Percentiles rank a stretch among this genome's conserved stretches.
These are phyloP conservation scores for Netelia fuscicornis DNA, from an alignment of 2,888 invertebrate species.

Conservation along the genomic window DNA sequence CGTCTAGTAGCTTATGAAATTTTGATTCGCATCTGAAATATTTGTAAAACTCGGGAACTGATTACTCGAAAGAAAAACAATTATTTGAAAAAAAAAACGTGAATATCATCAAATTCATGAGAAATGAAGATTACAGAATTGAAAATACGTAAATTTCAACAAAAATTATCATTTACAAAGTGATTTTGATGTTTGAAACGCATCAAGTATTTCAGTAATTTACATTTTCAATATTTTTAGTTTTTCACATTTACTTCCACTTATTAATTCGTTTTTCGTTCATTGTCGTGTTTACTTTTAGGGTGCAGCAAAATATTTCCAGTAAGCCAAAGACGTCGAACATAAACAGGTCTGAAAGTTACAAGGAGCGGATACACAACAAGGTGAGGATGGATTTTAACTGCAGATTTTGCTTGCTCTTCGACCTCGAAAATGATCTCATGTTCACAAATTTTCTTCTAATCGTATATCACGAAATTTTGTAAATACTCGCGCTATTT, in stretches of 20 bases:
- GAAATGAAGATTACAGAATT: too few species aligned
- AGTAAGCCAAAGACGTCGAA: slow-evolving; percentile 85
- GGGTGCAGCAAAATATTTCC: slow-evolving; percentile 84
- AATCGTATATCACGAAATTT: neutral
- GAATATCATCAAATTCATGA: too few species aligned
- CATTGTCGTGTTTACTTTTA: slow-evolving; percentile 68
- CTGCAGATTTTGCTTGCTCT: neutral
- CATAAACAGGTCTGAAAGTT: slow-evolving; percentile 90
- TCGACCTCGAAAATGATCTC: neutral
- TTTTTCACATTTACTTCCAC: slow-evolving; percentile 44
- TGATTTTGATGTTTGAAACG: too few species aligned
- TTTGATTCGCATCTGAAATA: too few species aligned
- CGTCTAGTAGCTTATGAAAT: too few species aligned
- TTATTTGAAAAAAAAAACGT: neutral
- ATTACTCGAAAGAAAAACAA: neutral
- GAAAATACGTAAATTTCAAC: too few species aligned
- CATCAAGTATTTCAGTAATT: neutral
- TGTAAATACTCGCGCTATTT: neutral
- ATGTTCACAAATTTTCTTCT: neutral
- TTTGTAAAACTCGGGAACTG: too few species aligned
- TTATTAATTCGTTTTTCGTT: slow-evolving; percentile 72
- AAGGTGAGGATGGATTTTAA: slow-evolving; percentile 81
- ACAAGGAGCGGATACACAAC: slow-evolving; percentile 88
- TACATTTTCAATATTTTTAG: slow-evolving; percentile 29
- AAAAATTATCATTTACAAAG: too few species aligned